These are phyloP conservation scores for Acanthaster planci DNA, from an alignment of 35 echinoderm and acorn worm genomes.

Conservation along the genomic window DNA sequence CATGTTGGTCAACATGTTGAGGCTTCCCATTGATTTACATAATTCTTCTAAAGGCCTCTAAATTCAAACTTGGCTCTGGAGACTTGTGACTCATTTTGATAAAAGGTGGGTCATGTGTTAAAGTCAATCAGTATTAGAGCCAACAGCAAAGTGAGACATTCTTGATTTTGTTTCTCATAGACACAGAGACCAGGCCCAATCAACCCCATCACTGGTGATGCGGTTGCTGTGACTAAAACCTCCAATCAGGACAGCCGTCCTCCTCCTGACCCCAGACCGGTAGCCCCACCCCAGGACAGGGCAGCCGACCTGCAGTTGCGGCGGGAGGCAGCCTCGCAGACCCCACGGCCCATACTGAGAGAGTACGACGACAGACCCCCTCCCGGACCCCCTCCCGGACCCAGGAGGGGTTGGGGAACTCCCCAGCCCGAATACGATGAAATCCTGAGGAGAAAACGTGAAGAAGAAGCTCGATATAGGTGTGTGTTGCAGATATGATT, in stretches of 20 bases:
- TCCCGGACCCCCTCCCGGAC: constrained; percentile 47
- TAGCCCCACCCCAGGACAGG: no score
- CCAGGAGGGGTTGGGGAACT: constrained; percentile 86
- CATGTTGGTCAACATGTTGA: no score
- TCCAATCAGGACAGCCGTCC: no score
- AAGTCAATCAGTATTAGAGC: no score
- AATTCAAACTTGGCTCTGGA: no score
- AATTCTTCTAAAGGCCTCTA: no score
- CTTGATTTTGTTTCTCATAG: no score
- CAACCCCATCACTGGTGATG: neutral
- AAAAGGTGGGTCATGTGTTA: no score
- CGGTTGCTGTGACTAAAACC: neutral
- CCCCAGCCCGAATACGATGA: constrained; percentile 92
- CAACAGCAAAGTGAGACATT: no score
- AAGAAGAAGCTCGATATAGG: constrained; percentile 88
- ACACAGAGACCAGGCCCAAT: neutral
- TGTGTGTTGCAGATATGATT: neutral
- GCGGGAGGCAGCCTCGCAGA: constrained; percentile 75
- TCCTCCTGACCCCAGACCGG: no score
- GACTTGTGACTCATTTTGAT: no score
- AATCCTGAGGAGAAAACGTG: constrained; percentile 61
- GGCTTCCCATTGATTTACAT: no score
- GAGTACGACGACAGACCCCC: constrained; percentile 67
- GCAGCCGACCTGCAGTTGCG: neutral
- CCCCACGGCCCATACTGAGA: constrained; percentile 51